Evolutionary conservation across 2,797 vertebrate species (phyloP).

Genomic region (Alectoris magna): DNA sequence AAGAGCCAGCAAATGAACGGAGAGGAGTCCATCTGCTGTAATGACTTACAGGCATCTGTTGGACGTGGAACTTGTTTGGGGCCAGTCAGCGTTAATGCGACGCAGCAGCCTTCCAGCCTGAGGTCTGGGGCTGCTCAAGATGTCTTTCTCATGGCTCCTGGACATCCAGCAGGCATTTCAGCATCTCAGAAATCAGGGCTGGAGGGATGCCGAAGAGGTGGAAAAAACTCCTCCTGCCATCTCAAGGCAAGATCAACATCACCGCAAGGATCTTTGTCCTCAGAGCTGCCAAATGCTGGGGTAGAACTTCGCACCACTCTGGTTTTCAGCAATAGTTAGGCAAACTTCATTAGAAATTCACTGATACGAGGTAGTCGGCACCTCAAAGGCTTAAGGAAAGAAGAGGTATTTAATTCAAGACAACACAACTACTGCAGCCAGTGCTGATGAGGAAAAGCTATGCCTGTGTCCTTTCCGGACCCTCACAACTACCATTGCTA

Average conservation of each 20-base stretch:
- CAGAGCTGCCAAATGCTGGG: not conserved
- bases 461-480: not conserved
- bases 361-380: not conserved
- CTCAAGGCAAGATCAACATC: slow-evolving; percentile 1
- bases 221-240: not conserved
- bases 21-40: not conserved
- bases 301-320: not conserved
- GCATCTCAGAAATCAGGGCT: not conserved
- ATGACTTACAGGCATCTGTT: not conserved
- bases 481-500: not conserved
- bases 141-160: not conserved
- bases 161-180: not conserved
- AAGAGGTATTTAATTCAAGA: not conserved
- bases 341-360: not conserved
- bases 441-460: not conserved
- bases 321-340: not conserved
- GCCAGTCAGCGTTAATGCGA: not conserved
- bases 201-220: not conserved
- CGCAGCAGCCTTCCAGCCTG: not conserved
- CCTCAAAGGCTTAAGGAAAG: not conserved
- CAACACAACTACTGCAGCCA: not conserved
- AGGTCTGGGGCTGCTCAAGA: not conserved
- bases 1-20: not conserved
- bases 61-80: not conserved
- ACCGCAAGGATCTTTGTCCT: not conserved